These are phyloP conservation scores for Dynastes tityus DNA, from an alignment of 2,888 invertebrate species.

Conservation along the genomic window DNA sequence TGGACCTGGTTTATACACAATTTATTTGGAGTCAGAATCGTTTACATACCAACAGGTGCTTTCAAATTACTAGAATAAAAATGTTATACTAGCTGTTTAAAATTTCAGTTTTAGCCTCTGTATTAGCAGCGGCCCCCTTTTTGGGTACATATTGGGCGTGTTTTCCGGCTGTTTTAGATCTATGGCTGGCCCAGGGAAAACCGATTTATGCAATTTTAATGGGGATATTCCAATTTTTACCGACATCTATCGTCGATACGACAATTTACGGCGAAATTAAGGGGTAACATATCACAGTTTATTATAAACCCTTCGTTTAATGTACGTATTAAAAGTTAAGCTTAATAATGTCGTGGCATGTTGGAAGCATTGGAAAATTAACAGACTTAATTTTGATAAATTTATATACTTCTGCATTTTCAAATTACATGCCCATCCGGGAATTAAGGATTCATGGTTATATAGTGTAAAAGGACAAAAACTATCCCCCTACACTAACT, in stretches of 20 bases:
- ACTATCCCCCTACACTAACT: no score
- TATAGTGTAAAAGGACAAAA: no score
- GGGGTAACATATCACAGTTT: constrained; percentile 77
- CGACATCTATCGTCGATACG: constrained; percentile 93
- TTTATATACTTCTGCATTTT: no score
- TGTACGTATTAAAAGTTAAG: no score
- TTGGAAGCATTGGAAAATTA: no score
- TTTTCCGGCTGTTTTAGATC: constrained; percentile 93
- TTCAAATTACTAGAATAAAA: constrained; percentile 7
- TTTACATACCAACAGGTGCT: constrained; percentile 92
- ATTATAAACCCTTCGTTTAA: no score
- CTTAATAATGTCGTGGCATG: no score
- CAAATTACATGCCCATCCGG: no score
- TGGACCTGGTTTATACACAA: constrained; percentile 99
- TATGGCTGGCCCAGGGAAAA: constrained; percentile 94
- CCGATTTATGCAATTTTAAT: constrained; percentile 87
- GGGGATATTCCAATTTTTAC: constrained; percentile 89
- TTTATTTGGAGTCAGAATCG: constrained; percentile 93
- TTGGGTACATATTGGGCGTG: constrained; percentile 97
- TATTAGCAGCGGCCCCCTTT: constrained; percentile 96
- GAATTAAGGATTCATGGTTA: no score
- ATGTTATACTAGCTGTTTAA: background rate
- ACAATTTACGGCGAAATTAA: constrained; percentile 98
- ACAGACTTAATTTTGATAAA: no score
- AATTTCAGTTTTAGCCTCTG: constrained; percentile 85